Evolutionary conservation across 2,797 vertebrate genomes (phyloP).

Genomic region (Oophaga sylvatica): DNA sequence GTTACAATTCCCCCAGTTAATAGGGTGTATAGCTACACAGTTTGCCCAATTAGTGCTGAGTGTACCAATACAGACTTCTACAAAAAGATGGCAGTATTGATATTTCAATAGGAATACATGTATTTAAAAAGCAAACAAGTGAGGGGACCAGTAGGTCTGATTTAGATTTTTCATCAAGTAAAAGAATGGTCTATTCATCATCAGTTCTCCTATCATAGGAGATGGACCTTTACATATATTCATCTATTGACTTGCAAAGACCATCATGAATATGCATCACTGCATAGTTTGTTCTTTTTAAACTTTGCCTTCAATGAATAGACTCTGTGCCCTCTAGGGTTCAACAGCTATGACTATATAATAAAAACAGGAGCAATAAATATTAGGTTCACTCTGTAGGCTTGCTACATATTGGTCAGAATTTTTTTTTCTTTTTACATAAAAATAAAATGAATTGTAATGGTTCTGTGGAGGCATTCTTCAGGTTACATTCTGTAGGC

Average conservation of each 20-base stretch:
- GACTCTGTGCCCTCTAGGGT: conserved; percentile 19
- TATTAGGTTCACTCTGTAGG: conserved; percentile 67
- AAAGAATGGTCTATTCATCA: conserved; percentile 1
- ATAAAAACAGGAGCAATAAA: conserved; percentile 58
- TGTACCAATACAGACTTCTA: neutral
- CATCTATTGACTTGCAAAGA: neutral
- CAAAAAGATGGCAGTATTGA: neutral
- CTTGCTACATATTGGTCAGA: conserved; percentile 63
- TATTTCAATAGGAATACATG: neutral
- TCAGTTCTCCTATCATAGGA: neutral
- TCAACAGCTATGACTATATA: conserved; percentile 45
- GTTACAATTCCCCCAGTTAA: neutral
- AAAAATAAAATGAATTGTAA: conserved; percentile 64
- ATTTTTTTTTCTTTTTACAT: conserved; percentile 61
- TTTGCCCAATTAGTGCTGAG: neutral
- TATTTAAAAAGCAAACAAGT: neutral
- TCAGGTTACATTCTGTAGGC: conserved; percentile 62
- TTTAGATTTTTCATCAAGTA: neutral
- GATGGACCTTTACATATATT: neutral
- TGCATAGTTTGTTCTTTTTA: neutral
- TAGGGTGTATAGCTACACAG: neutral
- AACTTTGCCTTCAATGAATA: neutral
- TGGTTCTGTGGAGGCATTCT: conserved; percentile 57
- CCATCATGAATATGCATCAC: neutral
- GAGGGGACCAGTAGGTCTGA: neutral